Percentiles rank a stretch among this genome's conserved stretches.
Conservation (phyloP, 2,888 invertebrate genomes). For the Sclerodermus sp. region DNA sequence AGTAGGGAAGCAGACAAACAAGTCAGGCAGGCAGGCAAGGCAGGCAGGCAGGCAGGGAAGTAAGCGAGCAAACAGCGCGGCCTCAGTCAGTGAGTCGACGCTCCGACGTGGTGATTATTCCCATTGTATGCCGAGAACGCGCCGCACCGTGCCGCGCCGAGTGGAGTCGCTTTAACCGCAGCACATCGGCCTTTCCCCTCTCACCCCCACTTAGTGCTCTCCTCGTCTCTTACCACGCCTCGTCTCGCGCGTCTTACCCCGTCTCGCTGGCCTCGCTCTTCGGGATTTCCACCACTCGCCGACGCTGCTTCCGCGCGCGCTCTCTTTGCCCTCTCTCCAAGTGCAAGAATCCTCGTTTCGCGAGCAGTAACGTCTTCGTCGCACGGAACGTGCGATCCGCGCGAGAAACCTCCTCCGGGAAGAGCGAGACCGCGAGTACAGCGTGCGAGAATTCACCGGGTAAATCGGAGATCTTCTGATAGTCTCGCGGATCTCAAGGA, state of each 20-base stretch:
- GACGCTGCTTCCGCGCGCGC: not conserved
- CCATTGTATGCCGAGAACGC: conserved; percentile 43
- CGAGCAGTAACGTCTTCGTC: not conserved
- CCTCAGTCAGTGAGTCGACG: conserved; percentile 53
- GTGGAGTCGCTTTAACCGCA: not conserved
- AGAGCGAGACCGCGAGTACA: not conserved
- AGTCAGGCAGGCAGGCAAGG: too few relatives aligned
- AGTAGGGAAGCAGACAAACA: too few relatives aligned
- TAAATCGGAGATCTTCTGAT: too few relatives aligned
- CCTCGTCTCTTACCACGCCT: too few relatives aligned
- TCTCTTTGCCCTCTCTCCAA: not conserved
- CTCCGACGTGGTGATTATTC: conserved; percentile 53
- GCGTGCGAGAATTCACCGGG: too few relatives aligned
- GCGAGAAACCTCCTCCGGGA: not conserved
- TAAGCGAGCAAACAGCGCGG: conserved; percentile 24
- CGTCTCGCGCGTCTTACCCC: not conserved
- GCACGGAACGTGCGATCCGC: not conserved
- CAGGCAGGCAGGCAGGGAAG: too few relatives aligned
- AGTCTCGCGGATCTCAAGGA: too few relatives aligned
- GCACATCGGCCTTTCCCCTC: not conserved
- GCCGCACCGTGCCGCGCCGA: conserved; percentile 9
- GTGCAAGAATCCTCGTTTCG: not conserved
- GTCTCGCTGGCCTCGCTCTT: not conserved
- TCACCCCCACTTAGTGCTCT: too few relatives aligned
- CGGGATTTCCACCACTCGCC: conserved; percentile 4